phyloP scores from a whole-genome alignment of 2,113 vertebrate species.

The Abramis brama region DNA sequence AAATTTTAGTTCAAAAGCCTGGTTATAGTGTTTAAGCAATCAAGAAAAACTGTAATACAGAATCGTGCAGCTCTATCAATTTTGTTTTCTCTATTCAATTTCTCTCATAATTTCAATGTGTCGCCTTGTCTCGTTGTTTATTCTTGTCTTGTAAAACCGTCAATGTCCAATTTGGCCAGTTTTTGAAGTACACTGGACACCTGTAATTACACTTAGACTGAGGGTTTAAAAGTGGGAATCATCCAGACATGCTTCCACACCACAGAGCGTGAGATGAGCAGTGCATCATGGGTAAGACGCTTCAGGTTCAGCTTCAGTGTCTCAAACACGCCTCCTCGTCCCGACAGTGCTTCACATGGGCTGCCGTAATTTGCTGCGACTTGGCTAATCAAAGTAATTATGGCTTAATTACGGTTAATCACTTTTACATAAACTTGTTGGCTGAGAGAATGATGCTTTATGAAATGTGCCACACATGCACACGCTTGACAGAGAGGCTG shows the following conservation, averaged over 20 bases:
- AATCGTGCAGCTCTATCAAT: no score
- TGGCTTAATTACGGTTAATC: conserved; percentile 99
- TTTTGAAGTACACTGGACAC: neutral
- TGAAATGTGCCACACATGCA: conserved; percentile 86
- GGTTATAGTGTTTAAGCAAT: no score
- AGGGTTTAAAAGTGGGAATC: neutral
- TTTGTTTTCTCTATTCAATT: neutral
- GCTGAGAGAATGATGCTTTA: conserved; percentile 88
- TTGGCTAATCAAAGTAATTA: conserved; percentile 99
- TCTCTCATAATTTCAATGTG: neutral
- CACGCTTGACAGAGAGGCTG: conserved; percentile 63
- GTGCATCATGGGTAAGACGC: conserved; percentile 6
- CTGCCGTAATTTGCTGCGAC: conserved; percentile 99
- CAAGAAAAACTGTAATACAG: no score
- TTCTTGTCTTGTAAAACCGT: neutral
- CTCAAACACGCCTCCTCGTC: conserved; percentile 67
- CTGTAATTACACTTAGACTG: neutral
- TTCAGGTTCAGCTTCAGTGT: neutral
- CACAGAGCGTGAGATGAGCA: neutral
- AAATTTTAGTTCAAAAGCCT: no score
- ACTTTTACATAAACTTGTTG: conserved; percentile 99
- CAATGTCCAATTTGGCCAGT: neutral
- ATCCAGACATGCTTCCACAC: neutral
- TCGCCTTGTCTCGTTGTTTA: neutral
- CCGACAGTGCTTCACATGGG: conserved; percentile 93